Evolutionary conservation across 2,113 vertebrate species (phyloP).

Genomic region (Scortum barcoo): DNA sequence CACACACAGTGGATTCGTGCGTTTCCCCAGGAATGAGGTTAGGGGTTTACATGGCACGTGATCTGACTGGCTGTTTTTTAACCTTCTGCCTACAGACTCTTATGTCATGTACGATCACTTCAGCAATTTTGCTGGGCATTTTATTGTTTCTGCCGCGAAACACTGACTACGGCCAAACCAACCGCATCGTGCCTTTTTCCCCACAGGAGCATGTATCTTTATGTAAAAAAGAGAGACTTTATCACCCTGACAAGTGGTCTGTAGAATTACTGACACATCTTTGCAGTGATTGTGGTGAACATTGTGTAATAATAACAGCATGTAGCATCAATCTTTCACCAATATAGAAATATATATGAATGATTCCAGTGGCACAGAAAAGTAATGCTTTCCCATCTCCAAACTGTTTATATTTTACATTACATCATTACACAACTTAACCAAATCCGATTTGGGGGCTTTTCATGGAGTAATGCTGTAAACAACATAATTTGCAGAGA

Average conservation of each 20-base stretch:
- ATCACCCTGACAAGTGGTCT: slow-evolving; percentile 41
- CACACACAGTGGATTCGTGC: slow-evolving; percentile 63
- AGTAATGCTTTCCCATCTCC: background rate
- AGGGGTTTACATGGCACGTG: slow-evolving; percentile 81
- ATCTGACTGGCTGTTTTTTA: slow-evolving; percentile 83
- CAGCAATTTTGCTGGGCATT: slow-evolving; percentile 74
- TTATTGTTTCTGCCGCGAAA: slow-evolving; percentile 74
- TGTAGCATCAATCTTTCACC: background rate
- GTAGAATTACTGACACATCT: slow-evolving; percentile 40
- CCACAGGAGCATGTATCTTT: slow-evolving; percentile 49
- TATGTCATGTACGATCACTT: slow-evolving; percentile 86
- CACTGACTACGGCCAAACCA: slow-evolving; percentile 72
- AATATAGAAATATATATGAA: slow-evolving; percentile 27
- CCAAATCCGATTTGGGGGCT: slow-evolving; percentile 55
- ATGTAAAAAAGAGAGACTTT: slow-evolving; percentile 38
- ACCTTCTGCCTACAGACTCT: slow-evolving; percentile 85
- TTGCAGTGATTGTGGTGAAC: slow-evolving; percentile 29
- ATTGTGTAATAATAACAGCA: slow-evolving; percentile 11
- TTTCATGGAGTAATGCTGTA: slow-evolving; percentile 52
- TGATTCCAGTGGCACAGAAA: slow-evolving; percentile 13
- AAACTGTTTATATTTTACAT: slow-evolving; percentile 46
- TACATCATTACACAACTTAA: slow-evolving; percentile 44
- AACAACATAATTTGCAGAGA: slow-evolving; percentile 55
- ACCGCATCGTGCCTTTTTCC: slow-evolving; percentile 51
- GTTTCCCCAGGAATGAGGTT: slow-evolving; percentile 82